Evolutionary conservation across 2,888 invertebrate genomes (phyloP).

Genomic region (Sarcophaga rosellei): DNA sequence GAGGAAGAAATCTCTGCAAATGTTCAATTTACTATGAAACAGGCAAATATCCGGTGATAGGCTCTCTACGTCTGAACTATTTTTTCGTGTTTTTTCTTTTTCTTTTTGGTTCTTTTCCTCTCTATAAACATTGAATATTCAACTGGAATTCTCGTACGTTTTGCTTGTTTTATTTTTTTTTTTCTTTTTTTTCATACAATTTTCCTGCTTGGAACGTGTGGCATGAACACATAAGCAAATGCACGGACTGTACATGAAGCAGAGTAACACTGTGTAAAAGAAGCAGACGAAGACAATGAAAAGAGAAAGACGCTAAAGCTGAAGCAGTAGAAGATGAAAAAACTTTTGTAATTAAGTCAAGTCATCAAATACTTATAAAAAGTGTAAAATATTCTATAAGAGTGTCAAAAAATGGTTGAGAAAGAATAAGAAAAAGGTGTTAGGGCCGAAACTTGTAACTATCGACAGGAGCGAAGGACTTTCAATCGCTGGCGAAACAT

Average conservation of each 20-base stretch:
- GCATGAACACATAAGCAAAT: not conserved
- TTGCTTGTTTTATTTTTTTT: not conserved
- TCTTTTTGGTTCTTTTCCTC: too few relatives aligned
- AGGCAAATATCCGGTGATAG: slow-evolving; percentile 52
- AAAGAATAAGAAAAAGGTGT: slow-evolving; percentile 24
- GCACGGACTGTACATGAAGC: not conserved
- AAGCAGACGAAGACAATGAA: not conserved
- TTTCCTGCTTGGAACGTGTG: slow-evolving; percentile 39
- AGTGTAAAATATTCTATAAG: slow-evolving; percentile 2
- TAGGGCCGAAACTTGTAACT: slow-evolving; percentile 22
- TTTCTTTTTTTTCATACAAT: slow-evolving; percentile 10
- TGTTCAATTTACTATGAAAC: slow-evolving; percentile 39
- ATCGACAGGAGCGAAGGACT: slow-evolving; percentile 31
- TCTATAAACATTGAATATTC: not conserved
- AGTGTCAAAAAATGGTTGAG: not conserved
- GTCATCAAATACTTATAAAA: slow-evolving; percentile 62
- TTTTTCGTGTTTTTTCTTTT: not conserved
- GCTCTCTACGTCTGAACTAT: slow-evolving; percentile 8
- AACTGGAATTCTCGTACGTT: not conserved
- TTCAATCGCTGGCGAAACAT: slow-evolving; percentile 3
- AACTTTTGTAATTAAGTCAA: slow-evolving; percentile 67
- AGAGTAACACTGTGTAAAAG: not conserved
- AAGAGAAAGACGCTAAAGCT: not conserved
- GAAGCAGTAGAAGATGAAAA: slow-evolving; percentile 19
- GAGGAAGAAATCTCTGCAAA: not conserved